Evolutionary conservation across 2,888 invertebrate genomes (phyloP), one percentile per base, ranked within the genome.

Genomic region (Xestia xanthographa): DNA sequence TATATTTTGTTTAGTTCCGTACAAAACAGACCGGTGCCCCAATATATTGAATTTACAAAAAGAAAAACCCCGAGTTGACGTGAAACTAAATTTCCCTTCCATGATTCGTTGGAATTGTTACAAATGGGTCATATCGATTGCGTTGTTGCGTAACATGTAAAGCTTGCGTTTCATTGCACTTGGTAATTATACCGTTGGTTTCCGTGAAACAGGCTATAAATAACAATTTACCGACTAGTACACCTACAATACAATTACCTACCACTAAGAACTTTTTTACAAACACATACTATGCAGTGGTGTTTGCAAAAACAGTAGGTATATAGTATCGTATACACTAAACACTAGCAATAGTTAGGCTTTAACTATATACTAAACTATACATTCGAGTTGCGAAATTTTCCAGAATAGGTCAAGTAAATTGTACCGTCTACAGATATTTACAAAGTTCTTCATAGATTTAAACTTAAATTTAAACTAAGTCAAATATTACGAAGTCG

Each of bases 1-100:
- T 91, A 91, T 92, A 92, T 91, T 90, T 89, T 87, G 87, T 90
- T 89, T 89, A 88, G 87, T 88, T 88, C 82, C 83, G 85, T 86
- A 88, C 86, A 85, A 86, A 87, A 88, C 75, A 75, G 74, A 76
- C 77, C 77, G 75, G 45, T 53, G 77, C 79, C 81, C 76, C 68
- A 66, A 79, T 84, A 85, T 87, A 87, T 83, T 85, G 80, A 84
- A 84, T 85, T 88, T 87, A 66, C 78, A 82, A 84, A 80, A 84
- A 72, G 77, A 82, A 86, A 77, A 80, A 62, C 48, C 66, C 65
- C 41, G 38, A 62, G 58, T 66, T 78, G 68, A 79, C 72, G 56
- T 72, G 45, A 70, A 79, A 74, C 70, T 72, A 72, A 83, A 80
- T 88, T 86, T 83, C 78, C 81, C 62, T 85, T 78, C 70, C 71